Percentiles rank a stretch among this genome's conserved stretches.
These are phyloP conservation scores for Matsumurasca onukii DNA, from an alignment of 1,140 invertebrate genomes.

Conservation along the genomic window DNA sequence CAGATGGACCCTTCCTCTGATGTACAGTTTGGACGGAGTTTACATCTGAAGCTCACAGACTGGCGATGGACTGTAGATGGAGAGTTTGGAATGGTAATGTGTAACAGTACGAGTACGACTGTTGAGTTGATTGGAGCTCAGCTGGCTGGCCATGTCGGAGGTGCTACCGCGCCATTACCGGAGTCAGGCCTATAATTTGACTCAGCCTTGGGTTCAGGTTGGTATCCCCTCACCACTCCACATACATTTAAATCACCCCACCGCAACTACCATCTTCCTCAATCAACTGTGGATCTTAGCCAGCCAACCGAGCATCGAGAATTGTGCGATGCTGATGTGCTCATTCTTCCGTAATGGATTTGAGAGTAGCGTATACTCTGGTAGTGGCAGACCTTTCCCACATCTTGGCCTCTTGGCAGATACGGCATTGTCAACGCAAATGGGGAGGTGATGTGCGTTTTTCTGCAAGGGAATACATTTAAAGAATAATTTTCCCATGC, in stretches of 20 bases:
- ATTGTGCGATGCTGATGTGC: not conserved
- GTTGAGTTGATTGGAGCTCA: too few species aligned
- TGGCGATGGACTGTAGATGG: too few species aligned
- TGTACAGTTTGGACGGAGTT: too few species aligned
- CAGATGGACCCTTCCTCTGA: too few species aligned
- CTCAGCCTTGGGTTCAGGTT: constrained; percentile 6
- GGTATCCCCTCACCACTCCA: not conserved
- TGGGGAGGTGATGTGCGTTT: not conserved
- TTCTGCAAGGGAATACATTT: too few species aligned
- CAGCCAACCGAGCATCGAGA: not conserved
- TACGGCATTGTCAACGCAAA: not conserved
- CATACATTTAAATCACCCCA: constrained; percentile 25
- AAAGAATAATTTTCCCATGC: too few species aligned
- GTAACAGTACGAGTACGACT: too few species aligned
- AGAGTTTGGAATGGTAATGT: too few species aligned
- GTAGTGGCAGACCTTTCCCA: not conserved
- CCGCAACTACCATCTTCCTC: constrained; percentile 10
- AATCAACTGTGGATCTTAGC: not conserved
- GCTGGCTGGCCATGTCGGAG: not conserved
- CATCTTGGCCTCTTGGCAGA: not conserved
- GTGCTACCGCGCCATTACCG: constrained; percentile 19
- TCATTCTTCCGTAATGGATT: not conserved
- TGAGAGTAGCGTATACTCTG: not conserved
- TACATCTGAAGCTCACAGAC: too few species aligned
- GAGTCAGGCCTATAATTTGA: constrained; percentile 24